Conservation (phyloP, 2,113 vertebrate species). For the Cavia porcellus region DNA sequence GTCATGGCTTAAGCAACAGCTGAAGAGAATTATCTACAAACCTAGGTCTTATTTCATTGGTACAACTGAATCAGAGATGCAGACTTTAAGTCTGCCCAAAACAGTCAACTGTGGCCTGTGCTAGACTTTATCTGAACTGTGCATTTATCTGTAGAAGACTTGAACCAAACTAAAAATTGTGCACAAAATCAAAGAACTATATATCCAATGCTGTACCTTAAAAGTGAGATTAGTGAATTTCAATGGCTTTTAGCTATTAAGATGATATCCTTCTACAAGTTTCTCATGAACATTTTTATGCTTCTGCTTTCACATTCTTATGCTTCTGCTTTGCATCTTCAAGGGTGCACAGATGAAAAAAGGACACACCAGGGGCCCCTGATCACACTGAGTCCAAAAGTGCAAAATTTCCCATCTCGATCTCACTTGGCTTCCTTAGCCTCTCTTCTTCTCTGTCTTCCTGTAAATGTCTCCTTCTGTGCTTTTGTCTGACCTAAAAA, state of each 20-base stretch:
- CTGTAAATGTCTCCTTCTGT: neutral
- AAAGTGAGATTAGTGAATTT: neutral
- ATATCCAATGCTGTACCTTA: neutral
- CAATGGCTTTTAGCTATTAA: slow-evolving; percentile 5
- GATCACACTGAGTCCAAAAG: neutral
- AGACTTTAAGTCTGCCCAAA: neutral
- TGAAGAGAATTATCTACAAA: neutral
- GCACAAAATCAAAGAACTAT: neutral
- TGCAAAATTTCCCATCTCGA: neutral
- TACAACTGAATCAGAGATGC: neutral
- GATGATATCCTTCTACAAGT: neutral
- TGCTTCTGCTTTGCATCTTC: neutral
- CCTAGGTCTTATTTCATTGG: neutral
- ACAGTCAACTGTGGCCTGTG: neutral
- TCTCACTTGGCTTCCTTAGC: neutral
- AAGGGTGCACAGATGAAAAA: neutral
- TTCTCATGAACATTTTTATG: neutral
- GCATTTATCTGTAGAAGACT: neutral
- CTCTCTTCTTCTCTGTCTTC: neutral
- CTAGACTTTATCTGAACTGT: neutral
- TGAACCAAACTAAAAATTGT: neutral
- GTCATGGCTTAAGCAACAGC: neutral
- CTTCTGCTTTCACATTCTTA: neutral
- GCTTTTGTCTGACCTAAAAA: slow-evolving; percentile 45
- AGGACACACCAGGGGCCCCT: neutral